phyloP scores from a whole-genome alignment of 2,797 vertebrate genomes.

The Acanthopagrus latus region DNA sequence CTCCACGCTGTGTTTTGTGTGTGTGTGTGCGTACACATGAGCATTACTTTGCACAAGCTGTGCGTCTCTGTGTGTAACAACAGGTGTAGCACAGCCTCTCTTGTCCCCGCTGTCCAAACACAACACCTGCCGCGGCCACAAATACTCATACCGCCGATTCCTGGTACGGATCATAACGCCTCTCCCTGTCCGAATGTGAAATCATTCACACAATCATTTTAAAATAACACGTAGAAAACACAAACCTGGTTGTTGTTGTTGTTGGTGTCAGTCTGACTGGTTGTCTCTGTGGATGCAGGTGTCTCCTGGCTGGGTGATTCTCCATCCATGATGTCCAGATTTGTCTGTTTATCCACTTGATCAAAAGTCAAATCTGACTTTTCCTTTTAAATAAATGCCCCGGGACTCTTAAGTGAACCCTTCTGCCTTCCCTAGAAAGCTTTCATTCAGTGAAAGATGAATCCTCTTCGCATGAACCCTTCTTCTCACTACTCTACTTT shows the following conservation, averaged over 20 bases:
- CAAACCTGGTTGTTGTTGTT: conserved; percentile 70
- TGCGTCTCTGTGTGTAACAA: conserved; percentile 47
- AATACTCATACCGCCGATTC: conserved; percentile 46
- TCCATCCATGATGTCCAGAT: conserved; percentile 68
- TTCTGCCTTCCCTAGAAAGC: conserved; percentile 3
- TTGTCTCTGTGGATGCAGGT: conserved; percentile 27
- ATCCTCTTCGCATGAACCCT: conserved; percentile 3
- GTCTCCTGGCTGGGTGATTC: conserved; percentile 54
- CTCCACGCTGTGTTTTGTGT: conserved; percentile 33
- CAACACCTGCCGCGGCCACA: conserved; percentile 54
- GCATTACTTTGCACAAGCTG: conserved; percentile 17
- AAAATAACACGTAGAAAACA: conserved; percentile 15
- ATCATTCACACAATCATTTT: background rate
- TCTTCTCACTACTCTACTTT: conserved; percentile 16
- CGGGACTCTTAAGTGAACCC: background rate
- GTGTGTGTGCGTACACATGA: conserved; percentile 5
- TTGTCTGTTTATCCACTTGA: conserved; percentile 15
- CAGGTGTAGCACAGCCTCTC: conserved; percentile 62
- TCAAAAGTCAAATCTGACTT: conserved; percentile 28
- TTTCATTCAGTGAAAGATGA: conserved; percentile 35
- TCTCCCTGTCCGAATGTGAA: background rate
- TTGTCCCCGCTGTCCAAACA: conserved; percentile 24
- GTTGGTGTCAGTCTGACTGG: conserved; percentile 58
- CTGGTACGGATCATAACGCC: background rate
- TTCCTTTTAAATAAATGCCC: background rate